Evolutionary conservation across 2,888 invertebrate genomes (phyloP).

Genomic region (Omphaloscelis lunosa): DNA sequence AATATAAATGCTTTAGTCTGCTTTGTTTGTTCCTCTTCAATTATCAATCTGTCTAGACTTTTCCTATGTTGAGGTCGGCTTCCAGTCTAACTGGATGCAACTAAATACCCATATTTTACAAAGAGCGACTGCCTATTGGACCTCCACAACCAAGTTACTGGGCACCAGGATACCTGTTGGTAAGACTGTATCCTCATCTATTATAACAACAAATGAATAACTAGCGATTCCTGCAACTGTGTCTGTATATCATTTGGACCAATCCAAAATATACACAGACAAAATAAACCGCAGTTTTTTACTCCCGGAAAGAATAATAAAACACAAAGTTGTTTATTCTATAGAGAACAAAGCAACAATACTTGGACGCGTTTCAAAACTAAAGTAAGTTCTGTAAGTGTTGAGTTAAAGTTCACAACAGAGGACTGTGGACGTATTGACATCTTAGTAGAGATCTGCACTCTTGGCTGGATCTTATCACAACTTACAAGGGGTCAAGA

Average conservation of each 20-base stretch:
- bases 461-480: not conserved
- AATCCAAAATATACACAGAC: not conserved
- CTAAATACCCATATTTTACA: not conserved
- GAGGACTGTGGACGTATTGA: slow-evolving; percentile 32
- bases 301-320: slow-evolving; percentile 1
- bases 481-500: not conserved
- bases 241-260: not conserved
- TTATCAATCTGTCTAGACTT: not conserved
- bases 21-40: not conserved
- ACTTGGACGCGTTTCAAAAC: slow-evolving; percentile 41
- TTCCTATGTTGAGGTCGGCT: not conserved
- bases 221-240: not conserved
- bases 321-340: slow-evolving; percentile 28
- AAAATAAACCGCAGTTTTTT: slow-evolving; percentile 13
- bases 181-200: not conserved
- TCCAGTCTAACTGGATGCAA: not conserved
- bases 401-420: slow-evolving; percentile 26
- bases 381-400: slow-evolving; percentile 21
- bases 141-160: not conserved
- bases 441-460: not conserved
- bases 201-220: not conserved
- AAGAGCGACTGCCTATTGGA: not conserved
- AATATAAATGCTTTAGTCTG: not conserved
- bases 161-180: not conserved
- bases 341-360: slow-evolving; percentile 15